Base-by-base conservation (phyloP, 2,888 invertebrate genomes). In the Nasonovia ribisnigri region DNA sequence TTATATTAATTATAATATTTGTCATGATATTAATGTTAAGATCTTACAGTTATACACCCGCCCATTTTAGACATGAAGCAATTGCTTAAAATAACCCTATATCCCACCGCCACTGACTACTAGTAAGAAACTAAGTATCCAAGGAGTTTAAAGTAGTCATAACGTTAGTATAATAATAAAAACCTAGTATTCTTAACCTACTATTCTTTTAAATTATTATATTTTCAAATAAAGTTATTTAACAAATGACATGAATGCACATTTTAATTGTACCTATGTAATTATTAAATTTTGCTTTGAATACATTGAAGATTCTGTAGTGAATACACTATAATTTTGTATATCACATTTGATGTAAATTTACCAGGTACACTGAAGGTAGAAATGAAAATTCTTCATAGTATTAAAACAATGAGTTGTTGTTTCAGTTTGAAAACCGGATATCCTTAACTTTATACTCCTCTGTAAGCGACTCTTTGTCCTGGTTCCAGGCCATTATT, bases 361-460 rank as follows among this genome's bases (percentile, higher is more conserved):
- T 54, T 8, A 54, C 51, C 88, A 54, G 77, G 88, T 92, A 54
- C 54, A 77, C 84, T 16, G 20, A 57, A 88, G 77, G 84, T 92
- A 92, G 43, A 92, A 77, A 46, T 43, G 92, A 60, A 84, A 84
- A 92, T 57, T 54, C 88, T 89, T 43, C 29, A 46, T 89, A 60
- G 88, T 84, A 84, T 54, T 54, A 89, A 84, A 92, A 92, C 92
- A 92, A 92, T 92, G 92, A 92, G 88, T 88, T 89, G 92, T 92
- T 89, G 92, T 89, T 92, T 92, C 77, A 89, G 57, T 89, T 84
- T 48, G 51, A 92, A 92, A 92, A 92, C 92, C 88, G 92, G 92
- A 92, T 89, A 89, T 92, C 92, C 92, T 92, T 89, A 77, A 89
- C 77, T 57, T 67, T 54, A 29, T 51, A 67, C 88, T 77, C 77